Base-by-base conservation (phyloP, 37 sponge, comb jelly and placozoan species). In the Oopsacas minuta region DNA sequence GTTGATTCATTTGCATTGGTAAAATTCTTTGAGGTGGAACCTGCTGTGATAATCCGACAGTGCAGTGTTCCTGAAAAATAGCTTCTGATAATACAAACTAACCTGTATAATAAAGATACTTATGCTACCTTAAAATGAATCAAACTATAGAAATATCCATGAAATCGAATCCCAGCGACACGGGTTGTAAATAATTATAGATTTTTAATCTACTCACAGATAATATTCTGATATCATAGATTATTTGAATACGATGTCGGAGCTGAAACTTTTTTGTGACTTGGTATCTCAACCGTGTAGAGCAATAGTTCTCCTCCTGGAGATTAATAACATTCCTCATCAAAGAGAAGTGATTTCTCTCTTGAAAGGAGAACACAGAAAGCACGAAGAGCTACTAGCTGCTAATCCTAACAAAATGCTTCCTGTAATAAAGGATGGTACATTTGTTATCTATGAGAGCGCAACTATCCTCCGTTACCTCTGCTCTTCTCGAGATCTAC, bases 371-470 rank as follows among this genome's bases (percentile, higher is more conserved):
- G 81, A 86, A 28, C 37, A 36, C 39, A 35, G 23, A 22, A 15
- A 23, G 0, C 35, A 69, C 17, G 38, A 52, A 37, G 37, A 81
- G 23, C 81, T 75, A 0, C 49, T 38, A 25, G 35, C 28, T 25
- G 38, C 37, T 15, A 42, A 42, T 36, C 86, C 86, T 0, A 36
- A 46, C 34, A 5, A 82, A 32, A 1, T 32, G 81, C 28, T 86
- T 1, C 86, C 86, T 37, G 30, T 82, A 36, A 75, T 86, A 22
- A 81, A 61, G 23, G 86, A 86, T 36, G 69, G 69, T 12, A 49
- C 81, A 28, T 86, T 86, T 15, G 17, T 17, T 81, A 81, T 86
- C 23, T 75, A 37, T 37, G 86, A 86, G 81, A 85, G 85, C 52
- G 37, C n/a, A 25, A 82, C 86, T 22, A 86, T 86, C 39, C 23